Conservation (phyloP, 2,888 invertebrate genomes). For the Dryadula phaetusa region DNA sequence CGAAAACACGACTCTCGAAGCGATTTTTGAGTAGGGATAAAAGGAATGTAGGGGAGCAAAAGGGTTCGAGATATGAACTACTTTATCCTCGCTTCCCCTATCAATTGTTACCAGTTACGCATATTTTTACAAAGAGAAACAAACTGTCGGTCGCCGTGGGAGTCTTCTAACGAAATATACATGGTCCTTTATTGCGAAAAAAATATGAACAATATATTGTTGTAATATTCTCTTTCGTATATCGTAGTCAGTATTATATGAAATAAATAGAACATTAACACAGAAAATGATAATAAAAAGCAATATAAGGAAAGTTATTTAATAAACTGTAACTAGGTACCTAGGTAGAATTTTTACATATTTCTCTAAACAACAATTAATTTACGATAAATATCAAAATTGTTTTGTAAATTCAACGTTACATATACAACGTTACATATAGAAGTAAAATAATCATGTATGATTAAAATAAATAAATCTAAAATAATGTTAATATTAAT, state of each 20-base stretch:
- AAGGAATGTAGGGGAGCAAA: constrained; percentile 71
- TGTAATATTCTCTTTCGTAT: background rate
- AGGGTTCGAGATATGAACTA: constrained; percentile 74
- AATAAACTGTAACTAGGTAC: no score
- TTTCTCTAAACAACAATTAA: no score
- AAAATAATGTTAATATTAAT: background rate
- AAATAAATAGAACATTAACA: background rate
- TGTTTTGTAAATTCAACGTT: no score
- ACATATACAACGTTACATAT: no score
- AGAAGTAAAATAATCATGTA: background rate
- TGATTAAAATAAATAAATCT: background rate
- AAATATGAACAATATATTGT: background rate
- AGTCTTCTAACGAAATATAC: constrained; percentile 22
- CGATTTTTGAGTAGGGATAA: constrained; percentile 80
- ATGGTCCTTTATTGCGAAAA: background rate
- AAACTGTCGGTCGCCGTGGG: constrained; percentile 50
- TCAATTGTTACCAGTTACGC: constrained; percentile 80
- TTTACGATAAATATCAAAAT: no score
- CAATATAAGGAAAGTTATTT: no score
- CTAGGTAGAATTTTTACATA: no score
- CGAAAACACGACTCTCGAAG: constrained; percentile 70
- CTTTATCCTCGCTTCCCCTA: constrained; percentile 70
- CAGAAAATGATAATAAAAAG: no score
- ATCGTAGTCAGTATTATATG: background rate
- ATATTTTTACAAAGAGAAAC: constrained; percentile 72